These are phyloP conservation scores for Macrosiphum euphorbiae DNA, from an alignment of 2,888 invertebrate genomes.

Conservation along the genomic window DNA sequence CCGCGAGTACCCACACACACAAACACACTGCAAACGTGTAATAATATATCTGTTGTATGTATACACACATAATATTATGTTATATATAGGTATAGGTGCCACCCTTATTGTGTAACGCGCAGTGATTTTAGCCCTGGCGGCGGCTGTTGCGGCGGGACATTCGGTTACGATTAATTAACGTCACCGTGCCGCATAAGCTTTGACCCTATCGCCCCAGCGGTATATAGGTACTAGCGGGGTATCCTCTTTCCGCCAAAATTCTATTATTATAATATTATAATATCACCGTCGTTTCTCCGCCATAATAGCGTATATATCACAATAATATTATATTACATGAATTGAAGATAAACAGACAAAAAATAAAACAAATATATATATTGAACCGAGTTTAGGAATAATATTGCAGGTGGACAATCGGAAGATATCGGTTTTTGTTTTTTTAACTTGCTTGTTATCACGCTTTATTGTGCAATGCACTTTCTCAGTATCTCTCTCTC, in stretches of 20 bases:
- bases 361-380: not conserved
- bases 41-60: not conserved
- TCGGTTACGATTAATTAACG: conserved; percentile 52
- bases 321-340: not conserved
- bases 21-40: not conserved
- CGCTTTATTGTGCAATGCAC: not conserved
- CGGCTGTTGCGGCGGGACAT: conserved; percentile 10
- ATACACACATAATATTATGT: not conserved
- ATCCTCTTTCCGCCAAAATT: not conserved
- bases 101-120: not conserved
- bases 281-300: not conserved
- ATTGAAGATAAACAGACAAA: not conserved
- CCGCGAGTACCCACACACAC: not conserved
- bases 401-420: not conserved
- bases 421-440: not conserved
- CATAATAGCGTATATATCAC: not conserved
- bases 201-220: not conserved
- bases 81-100: not conserved
- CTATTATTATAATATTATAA: not conserved
- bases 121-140: conserved; percentile 28
- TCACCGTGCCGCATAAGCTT: conserved; percentile 5
- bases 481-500: not conserved
- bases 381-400: not conserved
- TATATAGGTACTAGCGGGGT: not conserved
- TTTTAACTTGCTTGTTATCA: not conserved